Conservation (phyloP, 2,113 vertebrate genomes). For the Dromas ardeola region DNA sequence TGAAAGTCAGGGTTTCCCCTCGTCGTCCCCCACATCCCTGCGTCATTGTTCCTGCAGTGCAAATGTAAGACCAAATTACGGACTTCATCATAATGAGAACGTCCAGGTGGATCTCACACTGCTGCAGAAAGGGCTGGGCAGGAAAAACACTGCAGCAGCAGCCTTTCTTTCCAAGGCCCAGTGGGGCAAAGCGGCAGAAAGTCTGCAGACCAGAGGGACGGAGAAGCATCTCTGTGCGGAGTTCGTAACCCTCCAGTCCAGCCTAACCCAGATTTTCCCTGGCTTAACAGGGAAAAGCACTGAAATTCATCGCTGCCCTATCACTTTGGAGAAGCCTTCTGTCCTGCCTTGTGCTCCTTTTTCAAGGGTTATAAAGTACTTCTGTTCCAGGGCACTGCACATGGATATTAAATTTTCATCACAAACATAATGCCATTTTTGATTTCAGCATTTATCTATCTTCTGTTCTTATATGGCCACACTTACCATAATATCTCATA, state of each 20-base stretch:
- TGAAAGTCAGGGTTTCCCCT: background rate
- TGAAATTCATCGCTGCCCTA: background rate
- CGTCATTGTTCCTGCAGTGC: background rate
- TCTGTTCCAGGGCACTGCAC: slow-evolving; percentile 41
- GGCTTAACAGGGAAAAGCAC: background rate
- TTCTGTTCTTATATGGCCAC: background rate
- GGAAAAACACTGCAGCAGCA: background rate
- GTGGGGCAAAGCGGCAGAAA: rapidly evolving
- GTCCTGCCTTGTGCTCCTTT: background rate
- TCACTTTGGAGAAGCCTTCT: background rate
- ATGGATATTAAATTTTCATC: slow-evolving; percentile 43
- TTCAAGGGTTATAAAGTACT: slow-evolving; percentile 37
- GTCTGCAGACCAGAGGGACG: background rate
- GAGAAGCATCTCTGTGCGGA: background rate
- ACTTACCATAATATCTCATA: slow-evolving; percentile 1
- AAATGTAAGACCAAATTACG: background rate
- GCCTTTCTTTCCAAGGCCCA: background rate
- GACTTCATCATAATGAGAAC: background rate
- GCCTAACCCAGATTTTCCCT: background rate
- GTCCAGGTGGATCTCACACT: background rate
- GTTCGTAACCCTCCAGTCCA: background rate
- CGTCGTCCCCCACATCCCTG: background rate
- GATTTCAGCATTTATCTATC: slow-evolving; percentile 44
- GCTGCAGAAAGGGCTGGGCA: background rate
- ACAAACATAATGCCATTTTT: slow-evolving; percentile 36